These are phyloP conservation scores for Hoplodrina ambigua DNA, from an alignment of 2,888 invertebrate species.

Conservation along the genomic window DNA sequence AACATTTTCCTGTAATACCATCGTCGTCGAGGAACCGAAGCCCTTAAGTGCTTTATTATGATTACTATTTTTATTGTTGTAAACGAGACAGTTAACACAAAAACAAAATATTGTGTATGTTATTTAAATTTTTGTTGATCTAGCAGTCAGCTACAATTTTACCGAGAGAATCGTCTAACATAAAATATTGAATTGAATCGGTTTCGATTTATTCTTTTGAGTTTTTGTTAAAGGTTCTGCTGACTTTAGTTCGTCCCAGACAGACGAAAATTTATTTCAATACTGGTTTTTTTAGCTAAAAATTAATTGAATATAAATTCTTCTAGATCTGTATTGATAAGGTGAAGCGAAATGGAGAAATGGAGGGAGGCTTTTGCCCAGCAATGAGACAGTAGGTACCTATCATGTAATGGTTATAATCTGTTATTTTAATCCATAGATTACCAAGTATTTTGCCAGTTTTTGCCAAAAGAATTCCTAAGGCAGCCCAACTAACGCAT, in stretches of 20 bases:
- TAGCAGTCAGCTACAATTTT: conserved; percentile 14
- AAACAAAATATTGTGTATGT: background rate
- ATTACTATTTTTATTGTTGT: background rate
- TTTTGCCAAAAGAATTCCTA: background rate
- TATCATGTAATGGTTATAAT: background rate
- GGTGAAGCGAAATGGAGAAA: too few species aligned
- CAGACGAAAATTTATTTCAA: conserved; percentile 1
- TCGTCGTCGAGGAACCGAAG: too few species aligned
- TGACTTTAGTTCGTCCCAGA: conserved; percentile 7
- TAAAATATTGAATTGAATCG: conserved; percentile 7
- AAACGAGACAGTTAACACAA: background rate
- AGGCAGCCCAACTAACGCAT: background rate
- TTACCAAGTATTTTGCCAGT: too few species aligned
- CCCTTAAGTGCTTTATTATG: background rate
- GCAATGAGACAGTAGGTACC: too few species aligned
- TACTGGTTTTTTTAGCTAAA: conserved; percentile 4
- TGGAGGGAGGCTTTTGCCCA: too few species aligned
- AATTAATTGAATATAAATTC: background rate
- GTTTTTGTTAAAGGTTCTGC: conserved; percentile 23
- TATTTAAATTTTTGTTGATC: conserved; percentile 17
- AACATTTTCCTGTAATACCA: background rate
- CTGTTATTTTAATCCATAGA: background rate
- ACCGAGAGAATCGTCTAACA: conserved; percentile 18
- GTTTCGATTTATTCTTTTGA: conserved; percentile 13
- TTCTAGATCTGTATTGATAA: background rate